Percentiles rank a stretch among this genome's conserved stretches.
Conservation (phyloP, 92 coral and sea anemone species). For the Zoanthus gigantus region DNA sequence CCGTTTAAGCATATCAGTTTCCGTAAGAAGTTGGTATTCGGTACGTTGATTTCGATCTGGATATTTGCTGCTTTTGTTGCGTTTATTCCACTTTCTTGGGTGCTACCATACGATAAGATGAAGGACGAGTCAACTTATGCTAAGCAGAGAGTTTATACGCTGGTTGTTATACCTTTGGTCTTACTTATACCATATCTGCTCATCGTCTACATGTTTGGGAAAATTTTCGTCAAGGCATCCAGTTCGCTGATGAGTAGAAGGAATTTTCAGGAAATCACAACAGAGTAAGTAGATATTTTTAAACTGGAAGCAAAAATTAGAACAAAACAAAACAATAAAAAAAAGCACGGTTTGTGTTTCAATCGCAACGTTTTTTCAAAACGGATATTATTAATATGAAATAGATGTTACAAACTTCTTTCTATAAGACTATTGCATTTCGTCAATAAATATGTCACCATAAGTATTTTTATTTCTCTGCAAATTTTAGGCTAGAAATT, state of each 20-base stretch:
- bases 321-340: no score
- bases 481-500: no score
- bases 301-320: no score
- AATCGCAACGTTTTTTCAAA: no score
- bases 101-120: neutral
- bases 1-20: slow-evolving; percentile 74
- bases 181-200: slow-evolving; percentile 72
- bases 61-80: slow-evolving; percentile 62
- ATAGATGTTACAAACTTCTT: no score
- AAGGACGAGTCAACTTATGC: neutral
- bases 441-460: no score
- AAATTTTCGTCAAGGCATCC: slow-evolving; percentile 63
- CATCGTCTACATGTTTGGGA: slow-evolving; percentile 67
- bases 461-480: no score
- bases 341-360: no score
- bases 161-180: slow-evolving; percentile 54
- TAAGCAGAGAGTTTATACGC: slow-evolving; percentile 61
- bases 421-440: no score
- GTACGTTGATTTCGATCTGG: slow-evolving; percentile 66
- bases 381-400: no score
- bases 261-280: neutral
- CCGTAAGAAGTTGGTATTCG: slow-evolving; percentile 56
- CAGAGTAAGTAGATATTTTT: slow-evolving; percentile 1
- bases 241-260: slow-evolving; percentile 17
- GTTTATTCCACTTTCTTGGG: slow-evolving; percentile 70